These are phyloP conservation scores for Odiellus spinosus DNA, from an alignment of 2,888 invertebrate genomes.

Conservation along the genomic window DNA sequence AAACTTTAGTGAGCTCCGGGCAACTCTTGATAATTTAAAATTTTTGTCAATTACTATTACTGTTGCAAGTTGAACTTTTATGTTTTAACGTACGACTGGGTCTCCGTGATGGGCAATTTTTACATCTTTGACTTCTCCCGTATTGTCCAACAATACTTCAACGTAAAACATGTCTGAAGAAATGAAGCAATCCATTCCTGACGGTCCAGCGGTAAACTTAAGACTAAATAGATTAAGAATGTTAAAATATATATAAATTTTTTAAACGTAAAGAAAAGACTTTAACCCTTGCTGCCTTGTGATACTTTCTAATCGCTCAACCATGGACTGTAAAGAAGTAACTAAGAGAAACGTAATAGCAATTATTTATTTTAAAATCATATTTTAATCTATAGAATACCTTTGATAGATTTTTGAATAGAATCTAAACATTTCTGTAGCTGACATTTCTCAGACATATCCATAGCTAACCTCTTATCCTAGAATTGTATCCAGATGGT, in stretches of 20 bases:
- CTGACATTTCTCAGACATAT: constrained; percentile 65
- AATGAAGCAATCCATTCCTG: constrained; percentile 67
- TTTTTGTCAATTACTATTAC: too few relatives aligned
- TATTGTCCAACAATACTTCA: constrained; percentile 69
- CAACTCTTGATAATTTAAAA: constrained; percentile 47
- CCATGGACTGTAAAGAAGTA: constrained; percentile 72
- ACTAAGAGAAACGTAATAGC: constrained; percentile 35
- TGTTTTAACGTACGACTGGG: constrained; percentile 21
- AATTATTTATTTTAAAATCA: not conserved
- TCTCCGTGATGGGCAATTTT: constrained; percentile 60
- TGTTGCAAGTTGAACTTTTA: constrained; percentile 26
- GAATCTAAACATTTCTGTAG: constrained; percentile 81
- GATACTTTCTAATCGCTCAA: constrained; percentile 77
- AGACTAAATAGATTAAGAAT: constrained; percentile 37
- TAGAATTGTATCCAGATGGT: too few relatives aligned
- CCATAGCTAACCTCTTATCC: constrained; percentile 71
- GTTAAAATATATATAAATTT: constrained; percentile 3
- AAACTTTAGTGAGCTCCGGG: constrained; percentile 58
- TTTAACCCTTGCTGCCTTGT: constrained; percentile 65
- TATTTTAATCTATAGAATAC: constrained; percentile 14
- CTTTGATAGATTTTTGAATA: constrained; percentile 78
- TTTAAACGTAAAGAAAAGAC: constrained; percentile 2
- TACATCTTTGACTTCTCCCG: constrained; percentile 73
- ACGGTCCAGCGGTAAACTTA: constrained; percentile 69
- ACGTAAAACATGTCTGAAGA: constrained; percentile 93